Conservation (phyloP, 2,797 vertebrate genomes). For the Fistularia commersonii region DNA sequence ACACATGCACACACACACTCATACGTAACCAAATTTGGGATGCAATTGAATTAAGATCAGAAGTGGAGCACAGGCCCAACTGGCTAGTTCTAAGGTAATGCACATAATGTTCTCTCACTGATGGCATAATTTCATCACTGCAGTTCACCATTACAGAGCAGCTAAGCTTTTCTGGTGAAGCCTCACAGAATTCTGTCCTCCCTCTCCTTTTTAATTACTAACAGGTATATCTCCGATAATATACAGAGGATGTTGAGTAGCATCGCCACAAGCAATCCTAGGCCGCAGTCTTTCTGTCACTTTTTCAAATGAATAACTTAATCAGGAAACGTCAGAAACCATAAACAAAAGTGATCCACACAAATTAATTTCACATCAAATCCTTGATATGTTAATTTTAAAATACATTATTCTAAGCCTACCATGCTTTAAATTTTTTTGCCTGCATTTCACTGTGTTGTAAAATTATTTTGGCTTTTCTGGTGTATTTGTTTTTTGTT, state of each 20-base stretch:
- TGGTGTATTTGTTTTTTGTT: conserved; percentile 25
- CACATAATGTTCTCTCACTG: conserved; percentile 34
- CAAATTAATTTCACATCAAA: conserved; percentile 41
- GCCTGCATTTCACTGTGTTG: conserved; percentile 20
- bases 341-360: conserved; percentile 16
- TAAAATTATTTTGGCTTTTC: conserved; percentile 26
- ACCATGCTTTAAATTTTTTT: conserved; percentile 55
- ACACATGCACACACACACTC: conserved; percentile 13
- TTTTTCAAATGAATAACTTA: conserved; percentile 37
- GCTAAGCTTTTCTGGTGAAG: conserved; percentile 44
- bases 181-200: conserved; percentile 25
- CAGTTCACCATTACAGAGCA: conserved; percentile 34
- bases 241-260: not conserved
- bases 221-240: conserved; percentile 7
- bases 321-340: conserved; percentile 34
- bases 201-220: conserved; percentile 15
- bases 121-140: conserved; percentile 37
- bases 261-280: no score
- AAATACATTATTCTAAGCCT: conserved; percentile 26
- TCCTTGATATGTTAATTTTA: conserved; percentile 25
- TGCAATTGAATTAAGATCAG: conserved; percentile 56
- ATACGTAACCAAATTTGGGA: conserved; percentile 41
- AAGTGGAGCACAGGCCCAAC: conserved; percentile 14
- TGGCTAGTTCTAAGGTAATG: conserved; percentile 24
- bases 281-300: not conserved